Evolutionary conservation across 2,113 vertebrate species (phyloP), one percentile per base, ranked within the genome.

Genomic region (Pipra filicauda): DNA sequence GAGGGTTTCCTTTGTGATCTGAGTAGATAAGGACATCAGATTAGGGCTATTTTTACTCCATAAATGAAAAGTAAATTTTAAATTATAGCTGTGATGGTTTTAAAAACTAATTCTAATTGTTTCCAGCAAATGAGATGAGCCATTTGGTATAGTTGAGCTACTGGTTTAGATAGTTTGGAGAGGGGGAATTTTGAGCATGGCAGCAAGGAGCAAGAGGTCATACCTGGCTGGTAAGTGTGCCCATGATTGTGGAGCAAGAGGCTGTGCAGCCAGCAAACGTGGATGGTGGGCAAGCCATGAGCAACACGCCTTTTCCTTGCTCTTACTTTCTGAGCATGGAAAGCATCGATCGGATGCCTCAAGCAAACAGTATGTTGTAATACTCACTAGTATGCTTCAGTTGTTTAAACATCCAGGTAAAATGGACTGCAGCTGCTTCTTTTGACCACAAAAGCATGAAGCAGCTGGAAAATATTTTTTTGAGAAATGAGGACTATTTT

Each of bases 371-470:
- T 39, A 20, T 74, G 22, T 66, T 90, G 46, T 52, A 74, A 12
- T 55, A 16, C 72, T 90, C 43, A 21, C 19, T 51, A 9, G 27
- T 17, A 24, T 23, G 39, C 65, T 84, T 75, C 82, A 86, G 44
- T 58, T 85, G n/a, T 58, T 85, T 86, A 80, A 74, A 41, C 72
- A 86, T 77, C 59, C 75, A 95, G 76, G 82, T 96, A 84, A 94
- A 95, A 86, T 65, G 26, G 48, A 35, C 67, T 90, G 64, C 92
- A 86, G 90, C 79, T 80, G 69, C 70, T 77, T 64, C 44, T 46
- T 88, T 66, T 62, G 73, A 85, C 69, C 58, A 37, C 57, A 88
- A 77, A 64, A 94, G n/a, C 52, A 69, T 69, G 26, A 93, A 94
- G 21, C 90, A 88, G 27, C 43, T 95, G 88, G 61, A 91, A 88